Evolutionary conservation across 2,888 invertebrate genomes (phyloP), one percentile per base, ranked within the genome.

Genomic region (Himalopsyche kuldschensis): DNA sequence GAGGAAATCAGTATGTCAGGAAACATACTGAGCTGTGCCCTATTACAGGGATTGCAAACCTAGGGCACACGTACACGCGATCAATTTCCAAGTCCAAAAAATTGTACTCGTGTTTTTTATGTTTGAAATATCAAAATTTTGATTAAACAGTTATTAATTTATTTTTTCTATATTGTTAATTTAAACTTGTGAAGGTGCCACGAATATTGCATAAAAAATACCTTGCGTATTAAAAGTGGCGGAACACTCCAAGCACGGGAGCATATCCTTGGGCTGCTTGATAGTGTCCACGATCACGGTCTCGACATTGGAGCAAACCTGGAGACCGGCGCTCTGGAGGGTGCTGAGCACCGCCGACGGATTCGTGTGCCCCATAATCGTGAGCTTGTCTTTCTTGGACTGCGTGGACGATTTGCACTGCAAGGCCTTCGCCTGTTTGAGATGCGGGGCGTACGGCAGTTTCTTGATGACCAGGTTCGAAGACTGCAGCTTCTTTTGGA

Each of bases 221-320:
- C 86, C 77, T 83, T 84, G 63, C 27, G 84, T 81, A 75, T 75
- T 85, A 35, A 87, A 86, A 1, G 81, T 84, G 20, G 84, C 63
- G 3, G 81, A 46, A 32, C 86, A 87, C 55, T 87, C 84, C 6
- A 81, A 32, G 69, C 86, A 87, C 17, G 83, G 78, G 24, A 85
- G 17, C 82, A 84, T 77, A 27, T 81, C 79, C 77, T 86, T 86
- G 15, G 79, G 78, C 78, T 84, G 83, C 79, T 84, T 85, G 4
- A 78, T 27, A 10, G 55, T 27, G 30, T 76, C 69, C 31, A 78
- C 79, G 63, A 81, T 83, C 6, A 84, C 84, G 1, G 77, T 30
- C 11, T 80, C 83, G 47, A 78, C 47, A 46, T 75, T 78, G 20
- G 78, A 82, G 31, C 75, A 78, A 5, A 84, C 80, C 55, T 85